These are phyloP conservation scores for Nematolebias whitei DNA, from an alignment of 2,113 vertebrate genomes.

Conservation along the genomic window DNA sequence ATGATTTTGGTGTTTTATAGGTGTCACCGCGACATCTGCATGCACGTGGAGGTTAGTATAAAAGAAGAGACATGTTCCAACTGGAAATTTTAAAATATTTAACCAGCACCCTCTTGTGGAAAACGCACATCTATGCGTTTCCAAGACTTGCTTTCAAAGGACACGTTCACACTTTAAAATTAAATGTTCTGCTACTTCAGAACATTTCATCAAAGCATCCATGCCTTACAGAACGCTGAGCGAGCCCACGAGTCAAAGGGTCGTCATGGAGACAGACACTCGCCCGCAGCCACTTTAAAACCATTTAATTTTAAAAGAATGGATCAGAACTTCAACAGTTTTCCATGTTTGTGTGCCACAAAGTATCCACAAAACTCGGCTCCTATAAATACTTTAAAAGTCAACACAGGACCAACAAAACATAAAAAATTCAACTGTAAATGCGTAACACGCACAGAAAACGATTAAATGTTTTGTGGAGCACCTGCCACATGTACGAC, in stretches of 20 bases:
- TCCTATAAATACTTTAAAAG: too few relatives aligned
- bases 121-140: neutral
- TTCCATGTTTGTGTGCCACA: too few relatives aligned
- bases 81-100: neutral
- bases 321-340: neutral
- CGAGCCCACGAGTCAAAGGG: neutral
- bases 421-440: too few relatives aligned
- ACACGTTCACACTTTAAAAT: too few relatives aligned
- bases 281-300: neutral
- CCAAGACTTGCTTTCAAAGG: too few relatives aligned
- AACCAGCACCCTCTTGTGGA: conserved; percentile 1
- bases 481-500: too few relatives aligned
- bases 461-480: too few relatives aligned
- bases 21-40: neutral
- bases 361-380: neutral
- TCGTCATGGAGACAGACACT: neutral
- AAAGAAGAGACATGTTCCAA: neutral
- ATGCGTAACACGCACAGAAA: too few relatives aligned
- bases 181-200: conserved; percentile 10
- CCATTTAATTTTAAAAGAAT: neutral
- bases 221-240: too few relatives aligned
- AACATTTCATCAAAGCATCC: neutral
- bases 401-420: too few relatives aligned
- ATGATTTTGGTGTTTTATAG: conserved; percentile 20
- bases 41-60: neutral